Evolutionary conservation across 2,113 vertebrate species (phyloP), one percentile per base, ranked within the genome.

Genomic region (Stigmatopora argus): DNA sequence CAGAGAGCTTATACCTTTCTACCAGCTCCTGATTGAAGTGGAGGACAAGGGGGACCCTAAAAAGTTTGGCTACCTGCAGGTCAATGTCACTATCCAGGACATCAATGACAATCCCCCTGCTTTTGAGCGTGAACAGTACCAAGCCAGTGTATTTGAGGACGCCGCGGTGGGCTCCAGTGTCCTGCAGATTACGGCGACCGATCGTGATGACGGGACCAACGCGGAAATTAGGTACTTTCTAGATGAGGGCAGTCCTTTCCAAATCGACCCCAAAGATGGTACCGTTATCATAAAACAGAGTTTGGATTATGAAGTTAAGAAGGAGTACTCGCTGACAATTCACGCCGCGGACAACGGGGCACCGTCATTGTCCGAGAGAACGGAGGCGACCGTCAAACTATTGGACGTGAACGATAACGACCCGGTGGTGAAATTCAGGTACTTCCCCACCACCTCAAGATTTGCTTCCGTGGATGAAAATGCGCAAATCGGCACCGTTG

Each of bases 391-490:
- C 0, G 91, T 99, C 15, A 93, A 90, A 74, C 89, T 99, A 19
- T 78, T 95, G 2, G 97, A 99, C 0, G 94, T 99, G 31, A 99
- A 99, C 0, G 97, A 99, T 73, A 99, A 99, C 0, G 97, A 98
- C 76, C 97, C 96, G 0, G 92, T 96, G 0, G 95, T 99, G 46
- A 96, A 95, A 71, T 99, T 99, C 48, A 90, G 96, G 63, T 92
- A 92, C 77, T 96, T 97, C 45, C 96, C 96, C 0, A 97, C 96
- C 56, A 94, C 92, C 14, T 97, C 97, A 3, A 94, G 94, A 49
- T 98, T 94, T 3, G 97, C 97, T 23, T 98, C 96, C 0, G 97
- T 99, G 0, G 97, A 99, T 7, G 96, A 99, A 81, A 98, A 97
- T 0, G 97, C 97, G 0, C 94, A 96, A 41, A 93, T 95, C 0